Evolutionary conservation across 2,113 vertebrate species (phyloP).

Genomic region (Sprattus sprattus): DNA sequence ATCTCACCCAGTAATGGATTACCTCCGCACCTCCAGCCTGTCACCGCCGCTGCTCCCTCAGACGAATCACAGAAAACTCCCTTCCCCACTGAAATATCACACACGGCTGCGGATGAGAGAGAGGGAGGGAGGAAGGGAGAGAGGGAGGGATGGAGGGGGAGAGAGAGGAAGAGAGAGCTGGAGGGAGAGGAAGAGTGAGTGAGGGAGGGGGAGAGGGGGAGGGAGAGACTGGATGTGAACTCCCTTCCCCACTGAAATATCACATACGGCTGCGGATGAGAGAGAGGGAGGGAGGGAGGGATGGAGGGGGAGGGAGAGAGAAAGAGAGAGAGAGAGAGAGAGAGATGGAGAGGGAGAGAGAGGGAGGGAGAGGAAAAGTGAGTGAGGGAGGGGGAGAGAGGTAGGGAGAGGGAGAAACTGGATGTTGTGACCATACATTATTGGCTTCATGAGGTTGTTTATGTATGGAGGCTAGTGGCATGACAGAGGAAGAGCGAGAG

Average conservation of each 20-base stretch:
- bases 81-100: not conserved
- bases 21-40: not conserved
- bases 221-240: no score
- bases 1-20: not conserved
- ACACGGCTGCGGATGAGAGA: not conserved
- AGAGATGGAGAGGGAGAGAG: not conserved
- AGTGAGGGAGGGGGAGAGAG: no score
- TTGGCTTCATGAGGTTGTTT: no score
- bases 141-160: not conserved
- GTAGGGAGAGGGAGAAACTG: conserved; percentile 45
- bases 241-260: not conserved
- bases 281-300: not conserved
- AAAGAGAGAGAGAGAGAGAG: not conserved
- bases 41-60: not conserved
- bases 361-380: conserved; percentile 47
- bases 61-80: not conserved
- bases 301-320: not conserved
- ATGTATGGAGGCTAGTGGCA: no score
- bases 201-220: no score
- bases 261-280: not conserved
- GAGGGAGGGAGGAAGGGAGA: not conserved
- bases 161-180: not conserved
- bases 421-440: no score
- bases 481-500: not conserved
- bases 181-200: not conserved